These are phyloP conservation scores for Myiopsitta monachus DNA, from an alignment of 2,113 vertebrate genomes.

Conservation along the genomic window DNA sequence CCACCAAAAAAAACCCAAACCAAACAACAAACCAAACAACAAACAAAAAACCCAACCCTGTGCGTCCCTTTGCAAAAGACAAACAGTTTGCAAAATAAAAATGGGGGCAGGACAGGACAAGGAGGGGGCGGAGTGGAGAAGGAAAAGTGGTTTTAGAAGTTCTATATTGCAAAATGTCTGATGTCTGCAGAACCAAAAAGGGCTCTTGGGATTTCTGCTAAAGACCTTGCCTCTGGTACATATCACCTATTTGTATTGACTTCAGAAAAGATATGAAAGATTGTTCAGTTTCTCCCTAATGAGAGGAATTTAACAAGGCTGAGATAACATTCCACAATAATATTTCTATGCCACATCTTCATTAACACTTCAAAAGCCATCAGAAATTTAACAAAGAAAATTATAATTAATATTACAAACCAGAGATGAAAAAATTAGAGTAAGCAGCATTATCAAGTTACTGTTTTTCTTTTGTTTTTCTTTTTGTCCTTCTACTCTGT, in stretches of 20 bases:
- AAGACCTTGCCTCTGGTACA: neutral
- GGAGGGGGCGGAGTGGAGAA: too few relatives aligned
- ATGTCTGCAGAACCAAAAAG: neutral
- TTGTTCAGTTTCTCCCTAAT: neutral
- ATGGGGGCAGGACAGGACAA: accelerated
- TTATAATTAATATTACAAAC: conserved; percentile 6
- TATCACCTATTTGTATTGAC: conserved; percentile 2
- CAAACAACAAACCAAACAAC: too few relatives aligned
- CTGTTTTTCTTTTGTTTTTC: neutral
- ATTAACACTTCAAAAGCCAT: conserved; percentile 24
- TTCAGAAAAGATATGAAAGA: neutral
- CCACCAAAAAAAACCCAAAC: neutral
- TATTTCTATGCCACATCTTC: neutral
- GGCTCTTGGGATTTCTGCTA: neutral
- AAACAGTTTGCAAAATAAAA: neutral
- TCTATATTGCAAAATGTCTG: neutral
- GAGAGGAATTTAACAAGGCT: conserved; percentile 14
- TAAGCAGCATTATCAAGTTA: neutral
- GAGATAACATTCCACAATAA: neutral
- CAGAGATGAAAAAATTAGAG: neutral
- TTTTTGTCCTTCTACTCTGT: neutral
- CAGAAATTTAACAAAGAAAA: conserved; percentile 19
- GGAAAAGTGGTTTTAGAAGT: neutral
- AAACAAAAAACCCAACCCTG: too few relatives aligned
- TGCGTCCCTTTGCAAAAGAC: neutral